Base-by-base conservation (phyloP, 1,140 invertebrate genomes). In the Drosophila yakuba region DNA sequence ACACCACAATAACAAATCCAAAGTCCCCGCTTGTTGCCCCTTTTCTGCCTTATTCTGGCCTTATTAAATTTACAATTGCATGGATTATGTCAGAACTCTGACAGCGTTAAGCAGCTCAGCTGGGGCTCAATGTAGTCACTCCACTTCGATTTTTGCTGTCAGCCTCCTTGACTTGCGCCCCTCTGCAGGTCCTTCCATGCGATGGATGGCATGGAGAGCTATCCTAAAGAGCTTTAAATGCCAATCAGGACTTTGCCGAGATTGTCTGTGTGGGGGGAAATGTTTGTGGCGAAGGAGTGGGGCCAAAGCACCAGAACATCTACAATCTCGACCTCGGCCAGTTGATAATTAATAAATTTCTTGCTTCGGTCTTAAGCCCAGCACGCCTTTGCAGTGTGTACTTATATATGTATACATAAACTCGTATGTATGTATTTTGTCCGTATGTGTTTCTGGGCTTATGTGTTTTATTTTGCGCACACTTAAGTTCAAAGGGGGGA, bases 11-110 rank as follows among this genome's bases (percentile, higher is more conserved):
- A 79, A 58, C 63, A 68, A 68, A 50, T 58, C 52, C 52, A 11
- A 17, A 57, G 56, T 20, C 39, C 32, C 47, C 32, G 47, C 36
- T 38, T 23, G 51, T n/a, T 38, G 8, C 56, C 59, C 51, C 20
- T 17, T 36, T 39, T 45, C 72, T 20, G 47, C 17, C 20, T 2
- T 20, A 2, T 20, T 20, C 20, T 38, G 51, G 69, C 73, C 80
- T 88, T 89, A 89, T 88, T 88, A 89, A 88, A 89, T 88, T 88
- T 88, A 89, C 83, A 88, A 88, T 88, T 88, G 83, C 76, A 83
- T 77, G 84, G 83, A 88, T 88, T 88, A 88, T 83, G 84, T 88
- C 83, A 82, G 83, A 66, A 76, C 83, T 69, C 67, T 72, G 83
- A 71, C 80, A 78, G 72, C 80, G 83, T 83, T 89, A 89, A 88